Conservation (phyloP, 2,113 vertebrate species). For the Galeopterus variegatus region DNA sequence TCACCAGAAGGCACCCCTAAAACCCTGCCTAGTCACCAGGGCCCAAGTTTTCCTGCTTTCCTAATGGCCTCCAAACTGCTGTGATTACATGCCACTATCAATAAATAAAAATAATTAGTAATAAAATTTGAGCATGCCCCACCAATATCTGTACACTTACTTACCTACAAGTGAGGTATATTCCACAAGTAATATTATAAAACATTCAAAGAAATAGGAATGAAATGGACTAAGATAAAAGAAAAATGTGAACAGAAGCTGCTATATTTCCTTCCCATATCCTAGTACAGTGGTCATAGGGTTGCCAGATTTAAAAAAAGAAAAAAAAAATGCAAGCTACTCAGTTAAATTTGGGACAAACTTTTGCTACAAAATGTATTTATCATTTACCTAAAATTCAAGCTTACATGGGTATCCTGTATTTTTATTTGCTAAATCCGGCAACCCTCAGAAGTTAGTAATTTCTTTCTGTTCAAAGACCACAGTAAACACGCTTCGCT, state of each 20-base stretch:
- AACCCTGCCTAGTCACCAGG: fast-evolving
- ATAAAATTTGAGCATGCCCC: background rate
- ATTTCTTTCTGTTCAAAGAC: background rate
- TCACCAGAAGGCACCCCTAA: background rate
- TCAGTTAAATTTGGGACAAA: background rate
- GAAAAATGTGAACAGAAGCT: background rate
- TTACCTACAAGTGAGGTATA: background rate
- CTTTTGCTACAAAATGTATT: background rate
- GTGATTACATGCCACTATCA: fast-evolving
- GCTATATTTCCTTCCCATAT: background rate
- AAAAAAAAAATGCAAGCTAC: no score
- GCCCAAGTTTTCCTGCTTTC: background rate
- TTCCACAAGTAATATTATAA: background rate
- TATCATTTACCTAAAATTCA: background rate
- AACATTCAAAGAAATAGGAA: background rate
- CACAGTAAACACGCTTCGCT: background rate
- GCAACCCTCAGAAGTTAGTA: background rate
- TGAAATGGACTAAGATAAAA: background rate
- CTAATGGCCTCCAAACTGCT: background rate
- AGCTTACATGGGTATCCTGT: background rate
- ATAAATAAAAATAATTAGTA: background rate
- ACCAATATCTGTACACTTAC: background rate
- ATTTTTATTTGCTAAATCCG: background rate
- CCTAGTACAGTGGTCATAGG: fast-evolving
- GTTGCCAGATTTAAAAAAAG: background rate